These are phyloP conservation scores for Perizoma affinitatum DNA, from an alignment of 2,888 invertebrate species.

Conservation along the genomic window DNA sequence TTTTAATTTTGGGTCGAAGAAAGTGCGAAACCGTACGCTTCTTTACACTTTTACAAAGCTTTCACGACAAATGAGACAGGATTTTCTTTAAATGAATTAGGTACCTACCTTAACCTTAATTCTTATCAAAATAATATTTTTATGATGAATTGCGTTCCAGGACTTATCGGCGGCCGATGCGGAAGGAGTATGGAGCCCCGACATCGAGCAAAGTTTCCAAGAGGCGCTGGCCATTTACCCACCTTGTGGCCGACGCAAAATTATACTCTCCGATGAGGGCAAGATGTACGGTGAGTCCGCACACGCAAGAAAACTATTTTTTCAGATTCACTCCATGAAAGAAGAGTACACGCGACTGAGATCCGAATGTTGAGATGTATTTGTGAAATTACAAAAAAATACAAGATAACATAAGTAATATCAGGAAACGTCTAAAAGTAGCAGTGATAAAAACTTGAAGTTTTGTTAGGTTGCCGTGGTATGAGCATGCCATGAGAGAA, in stretches of 20 bases:
- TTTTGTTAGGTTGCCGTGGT: no score
- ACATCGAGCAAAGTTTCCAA: conserved; percentile 99
- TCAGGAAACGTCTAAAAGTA: no score
- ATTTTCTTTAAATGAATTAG: no score
- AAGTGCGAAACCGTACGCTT: conserved; percentile 6
- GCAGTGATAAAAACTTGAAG: no score
- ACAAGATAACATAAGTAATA: no score
- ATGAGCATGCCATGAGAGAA: no score
- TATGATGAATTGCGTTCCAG: conserved; percentile 70
- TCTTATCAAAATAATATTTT: conserved; percentile 2
- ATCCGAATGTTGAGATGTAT: no score
- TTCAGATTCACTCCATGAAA: not conserved
- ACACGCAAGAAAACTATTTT: conserved; percentile 48
- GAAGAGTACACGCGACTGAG: no score
- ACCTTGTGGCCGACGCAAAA: conserved; percentile 99
- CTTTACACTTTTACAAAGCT: not conserved
- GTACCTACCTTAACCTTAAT: not conserved
- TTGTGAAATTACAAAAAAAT: no score
- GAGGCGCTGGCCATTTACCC: conserved; percentile 99
- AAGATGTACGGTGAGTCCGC: conserved; percentile 99
- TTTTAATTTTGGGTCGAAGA: not conserved
- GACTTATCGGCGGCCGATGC: conserved; percentile 98
- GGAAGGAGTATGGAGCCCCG: conserved; percentile 99
- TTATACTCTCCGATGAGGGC: conserved; percentile 99
- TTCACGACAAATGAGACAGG: conserved; percentile 1